Percentiles rank a stretch among this genome's conserved stretches.
Conservation (phyloP, 2,888 invertebrate species). For the Ferdinandea cuprea region DNA sequence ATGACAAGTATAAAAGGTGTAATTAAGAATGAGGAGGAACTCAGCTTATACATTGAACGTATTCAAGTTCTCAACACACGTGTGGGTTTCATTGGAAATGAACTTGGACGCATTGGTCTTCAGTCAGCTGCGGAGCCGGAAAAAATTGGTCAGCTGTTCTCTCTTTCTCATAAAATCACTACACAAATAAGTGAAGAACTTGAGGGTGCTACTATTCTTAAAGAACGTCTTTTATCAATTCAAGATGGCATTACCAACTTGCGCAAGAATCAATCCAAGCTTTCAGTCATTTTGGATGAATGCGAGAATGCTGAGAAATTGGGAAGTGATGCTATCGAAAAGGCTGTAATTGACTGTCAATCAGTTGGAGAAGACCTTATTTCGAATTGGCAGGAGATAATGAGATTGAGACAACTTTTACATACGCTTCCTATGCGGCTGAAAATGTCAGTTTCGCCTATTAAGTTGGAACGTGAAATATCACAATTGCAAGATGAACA, state of each 20-base stretch:
- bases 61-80: slow-evolving; percentile 90
- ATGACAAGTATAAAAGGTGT: slow-evolving; percentile 90
- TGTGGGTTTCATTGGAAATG: slow-evolving; percentile 91
- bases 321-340: slow-evolving; percentile 90
- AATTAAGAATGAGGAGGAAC: slow-evolving; percentile 92
- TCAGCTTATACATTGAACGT: slow-evolving; percentile 91
- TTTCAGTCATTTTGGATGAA: slow-evolving; percentile 87
- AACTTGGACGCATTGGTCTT: slow-evolving; percentile 89
- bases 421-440: slow-evolving; percentile 91
- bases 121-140: slow-evolving; percentile 88
- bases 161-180: slow-evolving; percentile 88
- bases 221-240: slow-evolving; percentile 89
- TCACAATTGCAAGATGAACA: slow-evolving; percentile 90
- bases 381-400: slow-evolving; percentile 90
- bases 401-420: slow-evolving; percentile 89
- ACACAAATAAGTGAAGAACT: slow-evolving; percentile 90
- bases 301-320: slow-evolving; percentile 89
- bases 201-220: slow-evolving; percentile 89
- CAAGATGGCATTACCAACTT: slow-evolving; percentile 88
- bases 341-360: slow-evolving; percentile 89
- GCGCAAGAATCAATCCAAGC: slow-evolving; percentile 87
- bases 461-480: slow-evolving; percentile 90
- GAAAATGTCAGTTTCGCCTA: slow-evolving; percentile 90
- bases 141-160: slow-evolving; percentile 88
- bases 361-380: slow-evolving; percentile 88